Conservation (phyloP, 2,797 vertebrate species). For the Lagocephalus sceleratus region DNA sequence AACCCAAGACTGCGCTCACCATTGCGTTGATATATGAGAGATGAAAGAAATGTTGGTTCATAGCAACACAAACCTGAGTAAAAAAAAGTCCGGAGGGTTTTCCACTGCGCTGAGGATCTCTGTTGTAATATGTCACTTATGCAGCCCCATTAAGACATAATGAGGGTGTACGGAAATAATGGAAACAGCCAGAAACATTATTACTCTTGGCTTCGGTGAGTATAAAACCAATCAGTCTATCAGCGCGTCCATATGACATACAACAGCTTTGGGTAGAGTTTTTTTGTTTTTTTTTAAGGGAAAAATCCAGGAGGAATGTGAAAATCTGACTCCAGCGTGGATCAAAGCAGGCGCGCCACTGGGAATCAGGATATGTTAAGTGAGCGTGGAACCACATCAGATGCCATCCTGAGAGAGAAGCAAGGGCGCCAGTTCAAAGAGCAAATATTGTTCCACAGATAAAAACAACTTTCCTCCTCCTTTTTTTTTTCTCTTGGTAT, state of each 20-base stretch:
- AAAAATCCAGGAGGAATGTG: slow-evolving; percentile 4
- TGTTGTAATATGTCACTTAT: slow-evolving; percentile 64
- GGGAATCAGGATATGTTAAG: slow-evolving; percentile 8
- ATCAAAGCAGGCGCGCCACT: slow-evolving; percentile 12
- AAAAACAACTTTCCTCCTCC: no score
- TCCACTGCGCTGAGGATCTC: slow-evolving; percentile 59
- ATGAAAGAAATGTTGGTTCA: slow-evolving; percentile 29
- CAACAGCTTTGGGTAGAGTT: slow-evolving; percentile 8
- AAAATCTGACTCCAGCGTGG: slow-evolving; percentile 1
- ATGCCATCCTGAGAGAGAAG: slow-evolving; percentile 48
- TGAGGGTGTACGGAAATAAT: slow-evolving; percentile 62
- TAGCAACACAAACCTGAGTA: background rate
- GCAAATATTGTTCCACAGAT: slow-evolving; percentile 57
- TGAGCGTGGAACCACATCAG: slow-evolving; percentile 25
- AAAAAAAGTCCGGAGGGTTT: slow-evolving; percentile 49
- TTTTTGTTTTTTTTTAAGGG: no score
- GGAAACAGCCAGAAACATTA: slow-evolving; percentile 52
- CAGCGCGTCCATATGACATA: slow-evolving; percentile 17
- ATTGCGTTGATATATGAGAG: no score
- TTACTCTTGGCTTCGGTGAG: slow-evolving; percentile 46
- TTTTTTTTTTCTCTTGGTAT: no score
- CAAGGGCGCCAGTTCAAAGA: slow-evolving; percentile 44
- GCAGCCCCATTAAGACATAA: slow-evolving; percentile 56
- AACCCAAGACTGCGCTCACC: background rate
- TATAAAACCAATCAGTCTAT: slow-evolving; percentile 38